Evolutionary conservation across 1,140 invertebrate genomes (phyloP), one percentile per base, ranked within the genome.

Genomic region (Stegodyphus dumicola): DNA sequence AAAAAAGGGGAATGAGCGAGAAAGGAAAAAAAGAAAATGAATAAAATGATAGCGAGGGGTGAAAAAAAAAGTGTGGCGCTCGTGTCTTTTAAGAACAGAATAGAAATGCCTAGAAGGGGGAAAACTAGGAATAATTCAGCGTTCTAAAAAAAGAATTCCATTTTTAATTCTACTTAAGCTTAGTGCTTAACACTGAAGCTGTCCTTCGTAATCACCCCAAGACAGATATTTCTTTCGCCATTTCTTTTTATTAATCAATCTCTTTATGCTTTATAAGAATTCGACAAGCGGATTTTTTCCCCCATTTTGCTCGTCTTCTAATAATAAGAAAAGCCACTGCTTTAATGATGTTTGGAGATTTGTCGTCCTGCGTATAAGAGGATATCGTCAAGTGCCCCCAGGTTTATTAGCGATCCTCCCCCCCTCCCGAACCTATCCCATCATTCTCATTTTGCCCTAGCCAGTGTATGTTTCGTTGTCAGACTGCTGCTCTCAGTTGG

Each of bases 321-420:
- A 84, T 84, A 84, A 84, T 76, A 66, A 76, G 65, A 51, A 84
- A 84, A 84, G 81, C 81, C 71, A 76, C 81, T 65, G 56, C 67
- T 84, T 84, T 84, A 84, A 84, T 84, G 81, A 84, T 84, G 81
- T 84, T 84, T 84, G 51, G 81, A 76, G 81, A 84, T 84, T 67
- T 84, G 71, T 83, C 49, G 49, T 65, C 53, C 56, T 69, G 67
- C 52, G 56, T 79, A 79, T 70, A 79, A 71, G 79, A 60, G 79
- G 79, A 81, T 81, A 81, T 73, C 56, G 13, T 74, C n/a, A 74
- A 81, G 79, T 65, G 54, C 69, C 70, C 70, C n/a, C 15, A 70
- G 79, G 79, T 81, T 81, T 81, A 81, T 81, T 81, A 81, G 54
- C 54, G 33, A 33, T 64, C 48, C 54, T 54, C 54, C 9, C 70